Base-by-base conservation (phyloP, 2,888 invertebrate species). In the Lithophane ornitopus region DNA sequence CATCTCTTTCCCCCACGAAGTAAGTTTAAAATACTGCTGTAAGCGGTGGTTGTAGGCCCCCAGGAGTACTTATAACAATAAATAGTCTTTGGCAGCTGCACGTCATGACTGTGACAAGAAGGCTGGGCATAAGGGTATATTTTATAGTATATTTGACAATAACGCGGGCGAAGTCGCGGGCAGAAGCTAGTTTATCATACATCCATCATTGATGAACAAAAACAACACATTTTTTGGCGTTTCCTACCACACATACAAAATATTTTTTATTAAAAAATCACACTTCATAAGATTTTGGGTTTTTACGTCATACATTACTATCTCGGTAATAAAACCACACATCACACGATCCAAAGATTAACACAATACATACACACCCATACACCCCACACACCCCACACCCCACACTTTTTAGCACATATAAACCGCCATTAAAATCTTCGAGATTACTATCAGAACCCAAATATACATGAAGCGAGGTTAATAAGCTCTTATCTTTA, bases 401-500 rank as follows among this genome's bases (percentile, higher is more conserved):
- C 41, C 49, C 14, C 14, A 52, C 41, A 79, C 39, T 41, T 44
- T 22, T 16, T 34, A 66, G 19, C 56, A 70, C 44, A 82, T 66
- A 67, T 66, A 67, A 49, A 11, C 69, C 49, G 39, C 62, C 67
- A 62, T 70, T 83, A 78, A 75, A 81, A 71, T 66, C 65, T 73
- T 68, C 63, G 39, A 22, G 58, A 81, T 78, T 78, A 84, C 81
- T 63, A 84, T 74, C 72, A 59, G 11, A 63, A 71, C 59, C 54
- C 69, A 59, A 77, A 81, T 76, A 67, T 61, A 76, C 65, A 49
- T 54, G 67, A 69, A 74, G 62, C 26, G 56, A 62, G 74, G 74
- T 63, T 78, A 82, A 68, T 76, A 73, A 76, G 76, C 74, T 72
- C 76, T 78, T 86, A 85, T 83, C 78, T 80, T 70, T 76, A 76